Evolutionary conservation across 2,113 vertebrate genomes (phyloP).

Genomic region (Prinia subflava): DNA sequence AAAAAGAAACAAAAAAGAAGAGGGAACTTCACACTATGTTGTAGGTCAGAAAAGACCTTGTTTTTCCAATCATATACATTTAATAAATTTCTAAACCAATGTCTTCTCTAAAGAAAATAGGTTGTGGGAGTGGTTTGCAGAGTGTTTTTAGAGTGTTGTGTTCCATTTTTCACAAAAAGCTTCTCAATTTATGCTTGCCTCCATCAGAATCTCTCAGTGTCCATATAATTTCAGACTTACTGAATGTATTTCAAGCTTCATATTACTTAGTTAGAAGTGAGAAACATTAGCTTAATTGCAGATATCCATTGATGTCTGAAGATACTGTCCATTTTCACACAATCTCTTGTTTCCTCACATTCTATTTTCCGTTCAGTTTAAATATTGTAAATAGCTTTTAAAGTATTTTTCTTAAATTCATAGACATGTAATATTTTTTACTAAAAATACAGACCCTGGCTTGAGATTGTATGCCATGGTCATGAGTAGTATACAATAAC

Average conservation of each 20-base stretch:
- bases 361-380: conserved; percentile 22
- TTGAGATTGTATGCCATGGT: conserved; percentile 46
- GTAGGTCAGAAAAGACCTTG: neutral
- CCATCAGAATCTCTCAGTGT: neutral
- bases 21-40: neutral
- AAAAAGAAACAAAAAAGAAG: too few relatives aligned
- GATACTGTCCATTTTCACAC: neutral
- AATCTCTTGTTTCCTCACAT: neutral
- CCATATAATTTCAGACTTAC: neutral
- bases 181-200: neutral
- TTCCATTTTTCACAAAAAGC: neutral
- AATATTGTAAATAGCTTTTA: conserved; percentile 51
- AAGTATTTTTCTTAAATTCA: conserved; percentile 42
- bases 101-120: neutral
- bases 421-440: conserved; percentile 33
- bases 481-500: conserved; percentile 63
- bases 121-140: rapidly evolving
- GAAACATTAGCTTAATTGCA: neutral
- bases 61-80: neutral
- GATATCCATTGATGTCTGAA: conserved; percentile 1
- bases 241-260: neutral
- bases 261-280: neutral
- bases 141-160: neutral
- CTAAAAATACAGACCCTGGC: conserved; percentile 53
- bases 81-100: neutral